Base-by-base conservation (phyloP, 2,797 vertebrate genomes). In the Luscinia luscinia region DNA sequence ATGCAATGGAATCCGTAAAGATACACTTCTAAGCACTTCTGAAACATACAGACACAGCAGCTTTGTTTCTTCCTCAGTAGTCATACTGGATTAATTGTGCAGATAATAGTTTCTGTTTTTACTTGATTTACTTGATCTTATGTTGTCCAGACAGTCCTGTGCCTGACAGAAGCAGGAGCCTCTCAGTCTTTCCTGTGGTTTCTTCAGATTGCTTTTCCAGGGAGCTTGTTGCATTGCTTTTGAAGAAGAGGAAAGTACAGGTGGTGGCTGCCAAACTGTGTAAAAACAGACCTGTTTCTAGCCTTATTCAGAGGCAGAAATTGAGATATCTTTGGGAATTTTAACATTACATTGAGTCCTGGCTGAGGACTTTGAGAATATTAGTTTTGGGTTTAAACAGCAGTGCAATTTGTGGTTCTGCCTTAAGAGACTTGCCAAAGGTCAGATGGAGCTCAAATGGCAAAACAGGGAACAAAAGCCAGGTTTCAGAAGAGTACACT, bases 1-100 rank as follows among this genome's bases (percentile, higher is more conserved):
- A 38, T 54, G 24, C 32, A 61, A 38, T 23, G 9, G 23, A 24
- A 27, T 57, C 18, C 0, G 0, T 76, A 34, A 76, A 22, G 14
- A 69, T 26, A 14, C 2, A 1, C 18, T 8, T 70, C 32, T 28
- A 51, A 46, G 22, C 9, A 19, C 4, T 80, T 77, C 64, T 90
- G 40, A 19, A 54, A 70, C 0, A 2, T 30, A 14, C 38, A 69
- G 52, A 69, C 19, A 36, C 4, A 49, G 21, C 15, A 68, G 34
- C 49, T 79, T 75, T 81, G 46, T 43, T 89, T 82, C 30, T 73
- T 74, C 34, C 34, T 32, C 26, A 27, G 28, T 36, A 68, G 27
- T 24, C 22, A 54, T 64, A 14, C 15, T 69, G 51, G 23, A 57
- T 61, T n/a, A 27, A 18, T 54, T 49, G 30, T 62, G 63, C 38